phyloP scores from a whole-genome alignment of 2,888 invertebrate genomes.

The Prosapia bicincta region DNA sequence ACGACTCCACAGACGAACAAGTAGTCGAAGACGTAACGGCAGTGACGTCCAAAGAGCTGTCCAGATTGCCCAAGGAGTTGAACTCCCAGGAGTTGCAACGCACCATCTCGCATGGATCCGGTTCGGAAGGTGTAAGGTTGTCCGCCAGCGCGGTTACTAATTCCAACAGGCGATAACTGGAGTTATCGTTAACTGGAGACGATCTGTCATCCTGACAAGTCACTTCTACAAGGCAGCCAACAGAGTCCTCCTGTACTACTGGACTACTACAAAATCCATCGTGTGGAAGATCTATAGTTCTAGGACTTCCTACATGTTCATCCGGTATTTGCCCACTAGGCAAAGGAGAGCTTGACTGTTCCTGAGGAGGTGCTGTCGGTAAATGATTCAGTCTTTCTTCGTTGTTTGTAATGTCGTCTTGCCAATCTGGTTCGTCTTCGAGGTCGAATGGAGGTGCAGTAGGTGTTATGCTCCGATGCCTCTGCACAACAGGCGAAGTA shows the following conservation, averaged over 20 bases:
- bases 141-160: conserved; percentile 9
- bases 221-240: not conserved
- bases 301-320: not conserved
- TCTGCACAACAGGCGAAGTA: conserved; percentile 3
- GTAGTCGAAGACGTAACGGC: conserved; percentile 11
- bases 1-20: conserved; percentile 18
- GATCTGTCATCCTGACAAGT: not conserved
- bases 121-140: conserved; percentile 1
- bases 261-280: not conserved
- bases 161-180: conserved; percentile 5
- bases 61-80: conserved; percentile 2
- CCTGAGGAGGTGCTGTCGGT: not conserved
- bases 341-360: not conserved
- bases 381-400: not conserved
- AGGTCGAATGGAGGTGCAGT: conserved; percentile 17
- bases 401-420: not conserved
- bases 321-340: not conserved
- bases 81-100: conserved; percentile 27
- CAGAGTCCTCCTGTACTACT: not conserved
- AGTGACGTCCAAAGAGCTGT: not conserved
- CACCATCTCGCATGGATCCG: conserved; percentile 19
- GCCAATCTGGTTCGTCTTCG: not conserved
- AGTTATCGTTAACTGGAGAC: not conserved
- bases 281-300: not conserved
- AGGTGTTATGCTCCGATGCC: not conserved